Percentiles rank a stretch among this genome's conserved stretches.
Conservation (phyloP, 2,888 invertebrate species). For the Acrobasis consociella region DNA sequence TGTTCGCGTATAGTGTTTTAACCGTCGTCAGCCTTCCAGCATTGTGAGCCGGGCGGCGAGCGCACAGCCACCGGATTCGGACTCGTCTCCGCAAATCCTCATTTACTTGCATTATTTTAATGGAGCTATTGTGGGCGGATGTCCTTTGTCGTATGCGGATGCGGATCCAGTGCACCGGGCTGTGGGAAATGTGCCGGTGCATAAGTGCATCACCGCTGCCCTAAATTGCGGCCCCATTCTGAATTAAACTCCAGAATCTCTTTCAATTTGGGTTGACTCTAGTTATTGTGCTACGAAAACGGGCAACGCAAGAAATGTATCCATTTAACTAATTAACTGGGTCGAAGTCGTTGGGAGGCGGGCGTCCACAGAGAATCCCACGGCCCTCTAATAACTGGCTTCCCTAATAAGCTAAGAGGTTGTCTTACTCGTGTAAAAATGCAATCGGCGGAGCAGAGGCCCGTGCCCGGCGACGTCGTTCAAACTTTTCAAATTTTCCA, state of each 20-base stretch:
- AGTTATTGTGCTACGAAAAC: slow-evolving; percentile 57
- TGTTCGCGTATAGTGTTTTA: slow-evolving; percentile 80
- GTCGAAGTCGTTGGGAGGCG: slow-evolving; percentile 60
- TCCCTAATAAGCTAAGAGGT: slow-evolving; percentile 80
- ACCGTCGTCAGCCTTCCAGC: slow-evolving; percentile 61
- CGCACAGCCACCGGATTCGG: slow-evolving; percentile 65
- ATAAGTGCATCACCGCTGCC: slow-evolving; percentile 71
- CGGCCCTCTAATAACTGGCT: slow-evolving; percentile 72
- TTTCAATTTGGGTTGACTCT: slow-evolving; percentile 56
- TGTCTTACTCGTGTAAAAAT: slow-evolving; percentile 78
- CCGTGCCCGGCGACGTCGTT: slow-evolving; percentile 67
- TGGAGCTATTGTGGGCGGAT: slow-evolving; percentile 80
- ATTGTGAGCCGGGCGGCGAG: slow-evolving; percentile 67
- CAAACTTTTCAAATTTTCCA: slow-evolving; percentile 81
- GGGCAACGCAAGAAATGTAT: slow-evolving; percentile 58
- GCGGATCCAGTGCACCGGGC: slow-evolving; percentile 64
- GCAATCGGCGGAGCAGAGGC: slow-evolving; percentile 70
- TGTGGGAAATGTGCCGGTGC: slow-evolving; percentile 74
- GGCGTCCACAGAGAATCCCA: slow-evolving; percentile 68
- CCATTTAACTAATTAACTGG: slow-evolving; percentile 78
- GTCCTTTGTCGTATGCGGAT: slow-evolving; percentile 76
- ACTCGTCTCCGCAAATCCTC: slow-evolving; percentile 79
- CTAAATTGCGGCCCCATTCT: slow-evolving; percentile 62
- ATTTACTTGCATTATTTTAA: slow-evolving; percentile 84
- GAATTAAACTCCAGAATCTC: slow-evolving; percentile 60